These are phyloP conservation scores for Lamellibrachia columna DNA, from an alignment of 2,888 invertebrate species.

Conservation along the genomic window DNA sequence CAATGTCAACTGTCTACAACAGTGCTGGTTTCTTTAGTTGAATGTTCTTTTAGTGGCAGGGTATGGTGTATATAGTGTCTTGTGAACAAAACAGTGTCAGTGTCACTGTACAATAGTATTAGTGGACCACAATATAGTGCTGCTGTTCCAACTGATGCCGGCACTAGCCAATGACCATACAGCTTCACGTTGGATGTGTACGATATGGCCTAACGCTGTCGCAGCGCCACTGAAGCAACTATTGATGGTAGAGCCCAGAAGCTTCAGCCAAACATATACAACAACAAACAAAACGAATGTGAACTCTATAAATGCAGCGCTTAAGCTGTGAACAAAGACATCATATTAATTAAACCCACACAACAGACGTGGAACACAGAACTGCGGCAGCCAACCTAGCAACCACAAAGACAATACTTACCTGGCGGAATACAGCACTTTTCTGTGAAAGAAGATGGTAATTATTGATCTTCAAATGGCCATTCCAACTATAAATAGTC, in stretches of 20 bases:
- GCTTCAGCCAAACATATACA: too few species aligned
- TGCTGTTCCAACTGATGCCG: not conserved
- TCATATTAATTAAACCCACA: not conserved
- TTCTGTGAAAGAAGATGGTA: not conserved
- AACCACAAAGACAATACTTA: not conserved
- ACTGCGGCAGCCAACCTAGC: not conserved
- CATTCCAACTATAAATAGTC: not conserved
- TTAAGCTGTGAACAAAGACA: not conserved
- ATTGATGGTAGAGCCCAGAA: not conserved
- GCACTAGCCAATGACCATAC: not conserved
- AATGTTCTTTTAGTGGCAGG: not conserved
- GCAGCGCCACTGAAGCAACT: not conserved
- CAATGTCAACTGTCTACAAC: too few species aligned
- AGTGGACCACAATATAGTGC: not conserved
- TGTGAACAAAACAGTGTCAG: not conserved
- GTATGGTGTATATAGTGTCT: not conserved
- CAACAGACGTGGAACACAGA: not conserved
- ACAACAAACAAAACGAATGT: not conserved
- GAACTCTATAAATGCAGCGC: not conserved
- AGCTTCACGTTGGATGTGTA: not conserved
- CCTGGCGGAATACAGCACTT: not conserved
- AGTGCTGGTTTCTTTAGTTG: too few species aligned
- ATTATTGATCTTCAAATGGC: not conserved
- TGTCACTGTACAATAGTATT: too few species aligned
- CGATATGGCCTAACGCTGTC: not conserved